Evolutionary conservation across 2,113 vertebrate genomes (phyloP), one percentile per base, ranked within the genome.

Genomic region (Actinemys pallida): DNA sequence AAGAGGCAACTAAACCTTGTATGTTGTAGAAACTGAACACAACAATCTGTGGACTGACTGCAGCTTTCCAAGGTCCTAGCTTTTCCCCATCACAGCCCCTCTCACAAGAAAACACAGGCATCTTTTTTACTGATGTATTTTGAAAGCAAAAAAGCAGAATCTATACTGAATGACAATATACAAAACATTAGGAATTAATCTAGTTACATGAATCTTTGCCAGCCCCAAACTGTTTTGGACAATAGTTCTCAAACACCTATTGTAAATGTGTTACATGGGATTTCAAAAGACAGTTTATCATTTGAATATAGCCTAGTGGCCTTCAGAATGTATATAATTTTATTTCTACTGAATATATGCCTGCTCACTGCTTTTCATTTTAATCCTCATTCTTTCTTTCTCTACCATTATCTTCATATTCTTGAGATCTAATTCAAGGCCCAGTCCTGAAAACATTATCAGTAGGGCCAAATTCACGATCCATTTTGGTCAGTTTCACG

Each of bases 241-340:
- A 90, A 29, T 90, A 79, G 84, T 89, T 90, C 54, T 65, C 83
- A 86, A 84, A 92, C 42, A 82, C 47, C 52, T 79, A 19, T 47
- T 87, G n/a, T 59, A 88, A 59, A 78, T 45, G 75, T 56, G 87
- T 87, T 83, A 86, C 42, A 35, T 79, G 83, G 88, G 80, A 86
- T 52, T 89, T 97, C 59, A 84, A 95, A 95, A 89, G 72, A 17
- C n/a, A 88, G 79, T 92, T 90, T 90, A 90, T 50, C 10, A 50
- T 80, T 89, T 94, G 90, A 83, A 89, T 95, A 91, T 90, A 89
- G 59, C 80, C 78, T 91, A 10, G 13, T 94, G 29, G 5, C 53
- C 92, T 81, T 96, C 76, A 82, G 53, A 69, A 84, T 65, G 31
- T 5, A 45, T 75, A 16, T 24, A 29, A 90, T 87, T 93, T 87